Conservation (phyloP, 2,113 vertebrate species). For the Macaca nemestrina region DNA sequence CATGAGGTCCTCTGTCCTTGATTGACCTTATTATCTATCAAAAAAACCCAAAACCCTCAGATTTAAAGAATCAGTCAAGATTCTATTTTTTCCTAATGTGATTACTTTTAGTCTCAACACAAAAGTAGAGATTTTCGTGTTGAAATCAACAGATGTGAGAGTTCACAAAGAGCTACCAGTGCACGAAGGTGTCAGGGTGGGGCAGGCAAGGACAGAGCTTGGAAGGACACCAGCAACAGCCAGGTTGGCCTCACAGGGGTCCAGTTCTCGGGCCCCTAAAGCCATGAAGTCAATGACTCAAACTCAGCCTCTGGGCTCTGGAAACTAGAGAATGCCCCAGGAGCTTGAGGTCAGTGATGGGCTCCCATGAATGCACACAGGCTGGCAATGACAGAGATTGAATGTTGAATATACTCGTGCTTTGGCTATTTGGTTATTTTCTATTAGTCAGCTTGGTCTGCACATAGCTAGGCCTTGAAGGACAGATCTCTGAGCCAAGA, state of each 20-base stretch:
- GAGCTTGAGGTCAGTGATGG: background rate
- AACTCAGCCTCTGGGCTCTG: background rate
- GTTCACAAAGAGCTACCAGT: background rate
- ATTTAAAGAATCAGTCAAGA: background rate
- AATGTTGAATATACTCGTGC: background rate
- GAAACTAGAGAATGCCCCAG: background rate
- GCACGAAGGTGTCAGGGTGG: fast-evolving
- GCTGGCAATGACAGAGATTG: too few species aligned
- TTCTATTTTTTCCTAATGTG: background rate
- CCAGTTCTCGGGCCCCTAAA: background rate
- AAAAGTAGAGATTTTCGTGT: background rate
- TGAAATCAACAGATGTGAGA: background rate
- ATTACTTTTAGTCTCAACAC: background rate
- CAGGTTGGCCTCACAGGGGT: background rate
- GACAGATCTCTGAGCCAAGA: background rate
- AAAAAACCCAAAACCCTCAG: background rate
- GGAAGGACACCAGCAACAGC: background rate
- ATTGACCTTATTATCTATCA: background rate
- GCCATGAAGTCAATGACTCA: background rate
- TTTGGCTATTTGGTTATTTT: background rate
- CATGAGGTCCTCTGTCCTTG: background rate
- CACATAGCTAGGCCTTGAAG: background rate
- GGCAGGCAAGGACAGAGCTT: too few species aligned
- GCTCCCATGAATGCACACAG: fast-evolving
- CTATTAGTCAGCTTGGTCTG: background rate